Evolutionary conservation across 2,888 invertebrate species (phyloP), one percentile per base, ranked within the genome.

Genomic region (Andrena praecox): DNA sequence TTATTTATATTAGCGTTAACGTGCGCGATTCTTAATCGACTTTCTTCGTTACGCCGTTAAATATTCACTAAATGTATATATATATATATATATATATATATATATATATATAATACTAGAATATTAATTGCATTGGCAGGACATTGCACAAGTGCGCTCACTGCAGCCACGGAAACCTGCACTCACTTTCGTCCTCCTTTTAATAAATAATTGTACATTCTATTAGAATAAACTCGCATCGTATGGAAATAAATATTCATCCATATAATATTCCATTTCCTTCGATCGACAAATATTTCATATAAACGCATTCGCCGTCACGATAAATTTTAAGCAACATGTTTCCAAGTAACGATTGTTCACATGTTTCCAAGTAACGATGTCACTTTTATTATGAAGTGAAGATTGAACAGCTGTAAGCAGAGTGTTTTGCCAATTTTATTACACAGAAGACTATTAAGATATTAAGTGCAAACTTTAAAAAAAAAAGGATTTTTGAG

Each of bases 91-190:
- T 66, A 48, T 80, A 67, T 27, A 31, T 81, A 62, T 69, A 66
- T 52, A 29, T 77, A 78, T 81, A 90, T 50, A 27, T 78, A 78
- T 80, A 90, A 83, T 86, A 88, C 85, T 86, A 77, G 83, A 77
- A 82, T 85, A 75, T 84, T 77, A 83, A 91, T 92, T 92, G 91
- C 91, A 90, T 93, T 92, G 90, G 89, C 90, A 91, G 91, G 90
- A 91, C 90, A 92, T 92, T 91, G 91, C 93, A 91, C 91, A 76
- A 82, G 85, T 90, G 87, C 84, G 80, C 80, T 80, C 70, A 77
- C 86, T 88, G 78, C 68, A 82, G 66, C 81, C 85, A 85, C 85
- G 85, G 72, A 87, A 84, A 85, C 76, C 68, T 64, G 83, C 78
- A 80, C 77, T 77, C 35, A 29, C 63, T 56, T 68, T 74, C 64